These are phyloP conservation scores for Monomorium pharaonis DNA, from an alignment of 1,140 invertebrate species.

Conservation along the genomic window DNA sequence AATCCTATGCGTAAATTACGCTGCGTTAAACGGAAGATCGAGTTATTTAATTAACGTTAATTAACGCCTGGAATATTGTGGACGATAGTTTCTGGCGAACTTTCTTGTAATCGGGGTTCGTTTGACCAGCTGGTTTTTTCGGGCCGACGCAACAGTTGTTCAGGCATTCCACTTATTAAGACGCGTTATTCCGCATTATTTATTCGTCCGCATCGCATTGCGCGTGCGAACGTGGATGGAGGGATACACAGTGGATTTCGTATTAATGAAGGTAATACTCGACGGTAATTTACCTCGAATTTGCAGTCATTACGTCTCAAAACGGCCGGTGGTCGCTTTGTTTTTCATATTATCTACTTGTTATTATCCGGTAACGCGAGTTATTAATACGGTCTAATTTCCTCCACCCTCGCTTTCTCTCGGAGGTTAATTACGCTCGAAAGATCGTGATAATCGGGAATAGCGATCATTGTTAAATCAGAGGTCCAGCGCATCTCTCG, in stretches of 20 bases:
- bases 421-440: not conserved
- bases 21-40: not conserved
- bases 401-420: too few relatives aligned
- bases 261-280: constrained; percentile 16
- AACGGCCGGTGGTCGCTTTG: not conserved
- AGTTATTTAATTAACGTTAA: not conserved
- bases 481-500: not conserved
- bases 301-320: not conserved
- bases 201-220: not conserved
- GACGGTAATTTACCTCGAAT: not conserved
- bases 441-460: not conserved
- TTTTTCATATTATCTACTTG: constrained; percentile 12
- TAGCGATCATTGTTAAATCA: not conserved
- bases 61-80: not conserved
- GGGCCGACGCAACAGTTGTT: not conserved
- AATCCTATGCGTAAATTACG: not conserved
- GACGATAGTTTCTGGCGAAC: not conserved
- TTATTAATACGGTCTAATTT: constrained; percentile 20
- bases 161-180: not conserved
- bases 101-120: not conserved
- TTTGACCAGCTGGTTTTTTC: not conserved
- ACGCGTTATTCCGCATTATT: constrained; percentile 16
- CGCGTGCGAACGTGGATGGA: not conserved
- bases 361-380: not conserved
- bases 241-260: not conserved